Evolutionary conservation across 35 echinoderm and acorn worm genomes (phyloP).

Genomic region (Apostichopus californicus): DNA sequence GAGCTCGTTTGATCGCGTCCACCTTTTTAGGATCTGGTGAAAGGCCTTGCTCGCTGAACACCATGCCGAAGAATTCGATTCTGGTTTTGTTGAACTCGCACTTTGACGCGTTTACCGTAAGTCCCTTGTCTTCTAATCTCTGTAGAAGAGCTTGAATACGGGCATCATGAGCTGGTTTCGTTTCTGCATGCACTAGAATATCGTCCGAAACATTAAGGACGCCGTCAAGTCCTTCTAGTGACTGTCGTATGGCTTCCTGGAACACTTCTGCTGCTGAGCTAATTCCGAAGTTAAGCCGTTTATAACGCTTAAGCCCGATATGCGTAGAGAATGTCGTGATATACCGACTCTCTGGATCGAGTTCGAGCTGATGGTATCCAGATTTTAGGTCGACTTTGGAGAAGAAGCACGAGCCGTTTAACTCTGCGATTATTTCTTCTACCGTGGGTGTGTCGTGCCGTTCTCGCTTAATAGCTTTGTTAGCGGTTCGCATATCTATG

Average conservation of each 20-base stretch:
- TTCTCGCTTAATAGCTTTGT: conserved; percentile 68
- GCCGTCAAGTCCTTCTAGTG: conserved; percentile 59
- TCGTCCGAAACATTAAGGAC: conserved; percentile 75
- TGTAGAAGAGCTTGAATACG: conserved; percentile 56
- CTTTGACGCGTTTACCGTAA: conserved; percentile 59
- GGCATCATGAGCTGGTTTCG: conserved; percentile 54
- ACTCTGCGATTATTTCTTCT: conserved; percentile 70
- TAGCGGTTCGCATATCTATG: conserved; percentile 76
- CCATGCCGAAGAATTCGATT: conserved; percentile 62
- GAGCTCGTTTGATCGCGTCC: background rate
- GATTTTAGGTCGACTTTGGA: conserved; percentile 74
- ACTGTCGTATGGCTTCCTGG: conserved; percentile 68
- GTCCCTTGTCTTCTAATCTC: conserved; percentile 45
- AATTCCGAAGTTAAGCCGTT: conserved; percentile 64
- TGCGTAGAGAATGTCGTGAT: conserved; percentile 77
- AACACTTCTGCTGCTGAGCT: conserved; percentile 65
- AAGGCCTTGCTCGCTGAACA: conserved; percentile 56
- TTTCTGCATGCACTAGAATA: conserved; percentile 50
- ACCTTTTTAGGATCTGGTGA: conserved; percentile 72
- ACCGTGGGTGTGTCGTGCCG: conserved; percentile 61
- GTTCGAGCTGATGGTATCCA: conserved; percentile 78
- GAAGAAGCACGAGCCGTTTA: conserved; percentile 65
- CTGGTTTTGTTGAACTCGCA: conserved; percentile 65
- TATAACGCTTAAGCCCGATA: conserved; percentile 67
- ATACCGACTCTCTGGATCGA: conserved; percentile 62